Evolutionary conservation across 2,113 vertebrate species (phyloP), one percentile per base, ranked within the genome.

Genomic region (Bambusicola thoracicus): DNA sequence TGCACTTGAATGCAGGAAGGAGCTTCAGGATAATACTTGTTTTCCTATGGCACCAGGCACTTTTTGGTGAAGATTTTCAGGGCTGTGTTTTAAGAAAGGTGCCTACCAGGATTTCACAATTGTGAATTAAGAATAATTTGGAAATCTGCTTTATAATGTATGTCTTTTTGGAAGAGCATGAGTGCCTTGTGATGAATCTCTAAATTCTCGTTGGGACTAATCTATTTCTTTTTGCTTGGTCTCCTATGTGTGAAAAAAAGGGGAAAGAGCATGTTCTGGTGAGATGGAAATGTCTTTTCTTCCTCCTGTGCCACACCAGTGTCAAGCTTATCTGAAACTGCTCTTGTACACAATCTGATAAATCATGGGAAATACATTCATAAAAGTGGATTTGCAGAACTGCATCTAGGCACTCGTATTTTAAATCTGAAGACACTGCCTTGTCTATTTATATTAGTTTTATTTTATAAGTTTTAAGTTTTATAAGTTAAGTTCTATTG

Each of bases 401-500:
- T 49, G 8, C 10, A 14, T 32, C 10, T 3, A 46, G 55, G 3
- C 6, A 61, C 6, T 29, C 1, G 10, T 85, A 95, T 65, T n/a
- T 62, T n/a, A 5, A 53, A 90, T 81, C 56, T 16, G 59, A 69
- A 90, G 32, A 80, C 10, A 48, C 70, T 91, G 5, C 72, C 41
- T 70, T 80, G 17, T 3, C 3, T 36, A 17, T 81, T 82, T 89
- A 51, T 73, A 61, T 88, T 86, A n/a, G n/a, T n/a, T n/a, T n/a
- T n/a, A n/a, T n/a, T n/a, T n/a, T n/a, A n/a, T n/a, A n/a, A n/a
- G n/a, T n/a, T n/a, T n/a, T n/a, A n/a, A n/a, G n/a, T n/a, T n/a
- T n/a, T n/a, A n/a, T n/a, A n/a, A n/a, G n/a, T n/a, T n/a, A 78
- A 65, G 74, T 84, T 75, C 92, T 86, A 67, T 51, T 93, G 56